Percentiles rank a stretch among this genome's conserved stretches.
These are phyloP conservation scores for Pteropus rufus DNA, from an alignment of 2,797 vertebrate species.

Conservation along the genomic window DNA sequence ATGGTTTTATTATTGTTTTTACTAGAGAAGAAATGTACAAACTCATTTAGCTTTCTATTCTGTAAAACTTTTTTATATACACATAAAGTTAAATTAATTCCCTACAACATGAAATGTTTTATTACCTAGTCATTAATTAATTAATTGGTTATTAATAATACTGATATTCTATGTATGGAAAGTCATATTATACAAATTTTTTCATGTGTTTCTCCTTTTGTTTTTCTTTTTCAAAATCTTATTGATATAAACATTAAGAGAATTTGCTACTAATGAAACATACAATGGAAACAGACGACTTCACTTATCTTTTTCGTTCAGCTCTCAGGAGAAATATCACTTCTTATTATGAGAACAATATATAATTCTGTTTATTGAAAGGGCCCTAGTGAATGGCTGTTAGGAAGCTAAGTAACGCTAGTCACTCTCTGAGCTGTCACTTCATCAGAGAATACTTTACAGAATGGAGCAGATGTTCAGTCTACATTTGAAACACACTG, in stretches of 20 bases:
- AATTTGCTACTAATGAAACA: not conserved
- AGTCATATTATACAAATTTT: not conserved
- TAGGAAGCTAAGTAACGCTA: not conserved
- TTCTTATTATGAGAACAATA: slow-evolving; percentile 29
- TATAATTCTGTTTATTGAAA: slow-evolving; percentile 20
- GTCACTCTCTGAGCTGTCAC: not conserved
- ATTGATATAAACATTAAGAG: not conserved
- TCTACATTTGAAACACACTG: slow-evolving; percentile 1
- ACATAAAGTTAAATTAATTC: not conserved
- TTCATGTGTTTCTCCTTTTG: not conserved
- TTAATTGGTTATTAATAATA: not conserved
- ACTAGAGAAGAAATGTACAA: not conserved
- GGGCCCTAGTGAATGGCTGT: not conserved
- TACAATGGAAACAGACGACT: not conserved
- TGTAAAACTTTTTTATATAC: not conserved
- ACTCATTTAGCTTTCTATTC: not conserved
- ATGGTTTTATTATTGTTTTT: not conserved
- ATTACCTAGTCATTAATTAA: not conserved
- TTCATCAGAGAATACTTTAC: slow-evolving; percentile 23
- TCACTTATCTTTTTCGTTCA: slow-evolving; percentile 11
- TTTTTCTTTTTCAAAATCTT: slow-evolving; percentile 20
- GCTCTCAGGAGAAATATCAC: not conserved
- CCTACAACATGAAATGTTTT: not conserved
- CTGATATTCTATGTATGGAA: not conserved
- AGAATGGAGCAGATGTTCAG: not conserved